phyloP scores from a whole-genome alignment of 2,113 vertebrate genomes.

The Vulpes lagopus region DNA sequence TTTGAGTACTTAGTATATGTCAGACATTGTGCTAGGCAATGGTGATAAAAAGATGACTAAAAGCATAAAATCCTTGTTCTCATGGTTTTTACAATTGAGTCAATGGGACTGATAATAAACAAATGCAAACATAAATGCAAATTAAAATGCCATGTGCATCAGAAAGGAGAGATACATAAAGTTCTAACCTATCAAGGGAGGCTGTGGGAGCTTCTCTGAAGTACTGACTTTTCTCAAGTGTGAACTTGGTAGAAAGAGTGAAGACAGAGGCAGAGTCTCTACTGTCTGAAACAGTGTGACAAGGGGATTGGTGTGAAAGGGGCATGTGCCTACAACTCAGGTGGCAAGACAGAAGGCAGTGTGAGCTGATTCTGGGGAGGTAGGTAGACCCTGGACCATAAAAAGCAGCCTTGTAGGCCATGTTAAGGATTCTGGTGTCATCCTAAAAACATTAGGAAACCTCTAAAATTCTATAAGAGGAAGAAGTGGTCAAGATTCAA shows the following conservation, averaged over 20 bases:
- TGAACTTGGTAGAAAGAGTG: background rate
- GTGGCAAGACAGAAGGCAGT: background rate
- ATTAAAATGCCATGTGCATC: background rate
- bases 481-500: background rate
- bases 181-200: background rate
- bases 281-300: background rate
- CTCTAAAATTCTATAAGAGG: background rate
- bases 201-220: background rate
- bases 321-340: background rate
- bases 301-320: background rate
- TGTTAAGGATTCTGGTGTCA: background rate
- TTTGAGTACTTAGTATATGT: background rate
- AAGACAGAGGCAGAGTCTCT: background rate
- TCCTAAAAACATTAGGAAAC: background rate
- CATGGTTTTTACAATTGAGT: background rate
- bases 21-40: background rate
- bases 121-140: background rate
- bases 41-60: background rate
- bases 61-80: background rate
- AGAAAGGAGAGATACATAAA: background rate
- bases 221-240: background rate
- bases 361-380: background rate
- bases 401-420: background rate
- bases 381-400: background rate
- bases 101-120: background rate